A percentile compares a stretch with the other conserved stretches of the same genome.
These are phyloP conservation scores for Chaunax sp. DNA, from an alignment of 2,797 vertebrate species.

Conservation along the genomic window DNA sequence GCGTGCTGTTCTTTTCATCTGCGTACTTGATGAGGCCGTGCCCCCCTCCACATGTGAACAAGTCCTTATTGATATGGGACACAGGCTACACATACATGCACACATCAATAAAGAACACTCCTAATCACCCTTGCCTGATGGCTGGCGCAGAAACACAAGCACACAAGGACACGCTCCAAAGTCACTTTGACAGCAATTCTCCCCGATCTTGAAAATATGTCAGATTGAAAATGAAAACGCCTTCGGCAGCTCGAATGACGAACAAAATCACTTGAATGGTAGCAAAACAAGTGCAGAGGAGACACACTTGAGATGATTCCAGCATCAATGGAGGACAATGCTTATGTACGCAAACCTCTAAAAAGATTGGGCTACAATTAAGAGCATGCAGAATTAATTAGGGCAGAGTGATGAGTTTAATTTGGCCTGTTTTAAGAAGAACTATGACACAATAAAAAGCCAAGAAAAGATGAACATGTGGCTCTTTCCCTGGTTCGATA, in stretches of 20 bases:
- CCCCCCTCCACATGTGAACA: constrained; percentile 23
- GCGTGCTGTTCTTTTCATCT: constrained; percentile 72
- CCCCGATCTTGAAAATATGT: constrained; percentile 38
- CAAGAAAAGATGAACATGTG: neutral
- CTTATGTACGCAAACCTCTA: constrained; percentile 44
- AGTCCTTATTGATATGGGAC: constrained; percentile 36
- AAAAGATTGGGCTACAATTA: constrained; percentile 32
- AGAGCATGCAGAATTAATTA: constrained; percentile 69
- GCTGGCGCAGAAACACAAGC: constrained; percentile 25
- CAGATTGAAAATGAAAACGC: constrained; percentile 61
- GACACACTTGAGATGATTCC: constrained; percentile 36
- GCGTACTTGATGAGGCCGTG: constrained; percentile 62
- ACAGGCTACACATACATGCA: constrained; percentile 15
- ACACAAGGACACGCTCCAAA: constrained; percentile 57
- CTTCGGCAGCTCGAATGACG: constrained; percentile 51
- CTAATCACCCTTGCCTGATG: constrained; percentile 50
- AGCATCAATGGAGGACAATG: constrained; percentile 41
- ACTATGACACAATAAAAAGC: constrained; percentile 36
- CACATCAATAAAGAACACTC: constrained; percentile 41
- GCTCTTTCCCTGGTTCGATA: constrained; percentile 28
- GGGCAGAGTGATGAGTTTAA: constrained; percentile 49
- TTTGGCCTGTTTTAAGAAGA: constrained; percentile 38
- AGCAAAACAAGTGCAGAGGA: constrained; percentile 44
- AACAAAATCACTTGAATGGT: constrained; percentile 43
- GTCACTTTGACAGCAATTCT: constrained; percentile 57